phyloP scores from a whole-genome alignment of 2,113 vertebrate genomes.

The Dunckerocampus dactyliophorus region DNA sequence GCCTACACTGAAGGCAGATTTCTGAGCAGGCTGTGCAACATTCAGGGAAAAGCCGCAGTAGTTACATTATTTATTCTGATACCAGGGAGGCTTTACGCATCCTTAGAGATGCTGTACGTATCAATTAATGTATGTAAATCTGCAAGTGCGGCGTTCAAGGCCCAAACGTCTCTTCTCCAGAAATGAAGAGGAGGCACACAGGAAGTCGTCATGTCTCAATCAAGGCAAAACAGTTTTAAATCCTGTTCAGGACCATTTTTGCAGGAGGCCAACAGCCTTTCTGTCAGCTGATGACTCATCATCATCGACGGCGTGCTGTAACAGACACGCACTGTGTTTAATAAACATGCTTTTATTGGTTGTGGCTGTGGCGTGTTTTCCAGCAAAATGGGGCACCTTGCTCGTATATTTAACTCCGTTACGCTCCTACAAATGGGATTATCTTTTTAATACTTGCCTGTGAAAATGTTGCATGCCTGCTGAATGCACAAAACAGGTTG shows the following conservation, averaged over 20 bases:
- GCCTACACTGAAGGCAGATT: slow-evolving; percentile 4
- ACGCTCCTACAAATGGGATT: slow-evolving; percentile 13
- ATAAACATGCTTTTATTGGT: slow-evolving; percentile 29
- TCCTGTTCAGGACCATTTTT: no score
- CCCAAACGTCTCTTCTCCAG: neutral
- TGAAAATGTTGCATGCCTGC: slow-evolving; percentile 12
- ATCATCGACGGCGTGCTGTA: no score
- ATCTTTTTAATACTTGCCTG: slow-evolving; percentile 24
- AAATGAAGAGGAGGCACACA: neutral
- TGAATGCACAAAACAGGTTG: neutral
- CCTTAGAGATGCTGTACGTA: neutral
- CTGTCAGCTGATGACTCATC: no score
- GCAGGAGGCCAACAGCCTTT: no score
- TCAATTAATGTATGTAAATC: slow-evolving; percentile 13
- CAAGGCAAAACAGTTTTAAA: neutral
- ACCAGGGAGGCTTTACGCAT: neutral
- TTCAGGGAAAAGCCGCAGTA: neutral
- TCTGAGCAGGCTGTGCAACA: neutral
- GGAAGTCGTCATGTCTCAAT: neutral
- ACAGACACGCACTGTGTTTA: neutral
- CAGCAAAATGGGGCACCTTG: slow-evolving; percentile 34
- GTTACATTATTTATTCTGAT: slow-evolving; percentile 5
- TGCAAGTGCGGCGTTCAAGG: neutral
- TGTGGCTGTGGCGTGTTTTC: neutral
- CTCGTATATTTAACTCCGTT: slow-evolving; percentile 29